Percentiles rank a stretch among this genome's conserved stretches.
phyloP scores from a whole-genome alignment of 1,140 invertebrate species.

The Oreohelix idahoensis region DNA sequence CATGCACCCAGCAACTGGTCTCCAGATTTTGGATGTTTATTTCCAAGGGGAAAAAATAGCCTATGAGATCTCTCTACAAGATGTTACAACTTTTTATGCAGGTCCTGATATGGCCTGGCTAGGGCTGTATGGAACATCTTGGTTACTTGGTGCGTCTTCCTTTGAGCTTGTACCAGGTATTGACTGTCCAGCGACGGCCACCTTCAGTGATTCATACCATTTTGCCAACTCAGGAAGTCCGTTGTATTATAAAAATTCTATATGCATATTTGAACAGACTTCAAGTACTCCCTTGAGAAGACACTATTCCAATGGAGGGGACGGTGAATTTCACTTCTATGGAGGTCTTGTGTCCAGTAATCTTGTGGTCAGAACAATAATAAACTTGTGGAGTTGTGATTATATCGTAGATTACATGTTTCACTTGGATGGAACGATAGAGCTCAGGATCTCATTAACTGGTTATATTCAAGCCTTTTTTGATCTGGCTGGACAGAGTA shows the following conservation, averaged over 20 bases:
- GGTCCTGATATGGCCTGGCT: conserved; percentile 57
- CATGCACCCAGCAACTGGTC: conserved; percentile 56
- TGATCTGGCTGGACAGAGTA: conserved; percentile 33
- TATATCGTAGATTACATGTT: conserved; percentile 71
- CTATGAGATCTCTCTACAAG: conserved; percentile 69
- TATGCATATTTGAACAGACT: conserved; percentile 69
- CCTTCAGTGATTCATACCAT: conserved; percentile 57
- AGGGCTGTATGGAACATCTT: conserved; percentile 58
- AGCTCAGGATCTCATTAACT: conserved; percentile 59
- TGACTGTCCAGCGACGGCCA: conserved; percentile 65
- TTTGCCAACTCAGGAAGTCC: conserved; percentile 52
- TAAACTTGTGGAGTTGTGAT: conserved; percentile 65
- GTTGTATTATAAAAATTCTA: conserved; percentile 52
- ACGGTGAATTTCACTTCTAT: conserved; percentile 47
- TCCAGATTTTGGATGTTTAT: conserved; percentile 64
- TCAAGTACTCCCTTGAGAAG: conserved; percentile 60
- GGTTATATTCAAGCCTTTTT: conserved; percentile 53
- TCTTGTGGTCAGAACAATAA: conserved; percentile 65
- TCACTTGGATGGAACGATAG: conserved; percentile 66
- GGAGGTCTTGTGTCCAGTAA: conserved; percentile 59
- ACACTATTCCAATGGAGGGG: conserved; percentile 53
- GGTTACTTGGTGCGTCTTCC: conserved; percentile 59
- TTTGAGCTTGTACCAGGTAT: conserved; percentile 62
- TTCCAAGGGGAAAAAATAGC: conserved; percentile 63
- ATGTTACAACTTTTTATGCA: conserved; percentile 61